Conservation (phyloP, 2,888 invertebrate genomes). For the Dendrolimus pini region DNA sequence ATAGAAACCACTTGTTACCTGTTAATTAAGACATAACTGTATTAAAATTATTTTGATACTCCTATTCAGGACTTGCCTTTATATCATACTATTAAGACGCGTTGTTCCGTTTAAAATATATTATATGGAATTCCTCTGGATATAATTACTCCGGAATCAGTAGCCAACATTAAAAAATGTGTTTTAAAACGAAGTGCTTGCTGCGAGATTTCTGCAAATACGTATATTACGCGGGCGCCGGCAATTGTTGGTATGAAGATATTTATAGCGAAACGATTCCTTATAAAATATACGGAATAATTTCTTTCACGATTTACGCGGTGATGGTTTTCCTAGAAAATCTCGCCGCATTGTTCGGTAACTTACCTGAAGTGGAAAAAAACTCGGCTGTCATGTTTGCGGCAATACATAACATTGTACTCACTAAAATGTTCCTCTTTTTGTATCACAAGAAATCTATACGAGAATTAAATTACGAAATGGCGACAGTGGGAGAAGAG, state of each 20-base stretch:
- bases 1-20: no score
- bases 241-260: conserved; percentile 54
- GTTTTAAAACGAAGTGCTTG: conserved; percentile 37
- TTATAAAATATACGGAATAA: conserved; percentile 40
- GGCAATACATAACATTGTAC: conserved; percentile 58
- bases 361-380: conserved; percentile 56
- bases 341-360: conserved; percentile 49
- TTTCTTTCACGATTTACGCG: conserved; percentile 48
- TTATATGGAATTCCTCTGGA: no score
- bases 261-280: conserved; percentile 33
- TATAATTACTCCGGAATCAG: no score
- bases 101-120: no score
- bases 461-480: conserved; percentile 53
- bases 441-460: conserved; percentile 53
- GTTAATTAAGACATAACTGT: no score
- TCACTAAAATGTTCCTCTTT: conserved; percentile 53
- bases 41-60: no score
- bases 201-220: conserved; percentile 46
- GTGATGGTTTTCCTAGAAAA: conserved; percentile 59
- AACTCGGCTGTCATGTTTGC: conserved; percentile 63
- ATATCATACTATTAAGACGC: no score
- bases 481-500: conserved; percentile 43
- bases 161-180: conserved; percentile 25
- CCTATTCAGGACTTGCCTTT: no score
- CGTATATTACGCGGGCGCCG: conserved; percentile 53